These are phyloP conservation scores for Platichthys stellatus DNA, from an alignment of 2,113 vertebrate genomes.

Conservation along the genomic window DNA sequence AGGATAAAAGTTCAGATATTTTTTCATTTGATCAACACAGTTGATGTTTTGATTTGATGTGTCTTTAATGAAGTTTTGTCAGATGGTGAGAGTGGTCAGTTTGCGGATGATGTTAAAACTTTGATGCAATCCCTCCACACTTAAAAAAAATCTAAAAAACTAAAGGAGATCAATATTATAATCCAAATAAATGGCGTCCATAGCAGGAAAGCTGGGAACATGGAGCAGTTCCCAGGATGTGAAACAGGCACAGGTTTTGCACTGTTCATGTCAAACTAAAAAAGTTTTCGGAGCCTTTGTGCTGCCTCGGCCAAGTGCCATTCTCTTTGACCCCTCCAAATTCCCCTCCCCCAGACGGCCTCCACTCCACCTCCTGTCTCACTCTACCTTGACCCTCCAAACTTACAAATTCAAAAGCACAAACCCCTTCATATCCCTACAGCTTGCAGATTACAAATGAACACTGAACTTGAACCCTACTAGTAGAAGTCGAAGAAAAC, in stretches of 20 bases:
- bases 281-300: constrained; percentile 59
- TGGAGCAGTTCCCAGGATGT: constrained; percentile 38
- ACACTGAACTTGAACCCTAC: constrained; percentile 29
- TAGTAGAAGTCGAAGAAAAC: background rate
- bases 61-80: background rate
- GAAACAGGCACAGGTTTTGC: constrained; percentile 33
- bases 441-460: constrained; percentile 77
- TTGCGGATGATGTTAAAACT: background rate
- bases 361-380: constrained; percentile 43
- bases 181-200: background rate
- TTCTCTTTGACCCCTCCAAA: constrained; percentile 58
- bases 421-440: constrained; percentile 84
- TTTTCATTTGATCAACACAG: background rate
- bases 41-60: background rate
- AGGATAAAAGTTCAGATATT: background rate
- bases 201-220: constrained; percentile 18
- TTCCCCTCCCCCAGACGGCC: constrained; percentile 61
- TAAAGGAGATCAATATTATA: constrained; percentile 15
- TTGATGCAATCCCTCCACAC: background rate
- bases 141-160: constrained; percentile 7
- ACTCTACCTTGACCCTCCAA: constrained; percentile 71
- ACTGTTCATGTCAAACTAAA: constrained; percentile 32
- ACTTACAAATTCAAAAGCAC: constrained; percentile 84
- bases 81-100: background rate
- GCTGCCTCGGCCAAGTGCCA: constrained; percentile 37